Evolutionary conservation across 2,797 vertebrate species (phyloP).

Genomic region (Aphelocoma californica): DNA sequence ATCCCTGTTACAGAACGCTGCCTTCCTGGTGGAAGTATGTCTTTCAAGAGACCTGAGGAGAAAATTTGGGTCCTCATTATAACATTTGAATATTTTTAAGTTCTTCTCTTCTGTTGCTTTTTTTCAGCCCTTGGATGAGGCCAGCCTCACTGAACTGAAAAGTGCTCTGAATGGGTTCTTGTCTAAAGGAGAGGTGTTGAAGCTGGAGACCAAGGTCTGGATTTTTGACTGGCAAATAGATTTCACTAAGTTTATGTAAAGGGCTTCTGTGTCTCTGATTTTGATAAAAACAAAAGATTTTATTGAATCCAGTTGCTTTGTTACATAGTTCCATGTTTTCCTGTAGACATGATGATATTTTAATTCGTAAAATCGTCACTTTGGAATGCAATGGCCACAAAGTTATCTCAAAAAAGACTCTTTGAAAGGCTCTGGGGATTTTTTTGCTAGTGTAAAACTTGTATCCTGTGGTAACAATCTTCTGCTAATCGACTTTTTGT

Average conservation of each 20-base stretch:
- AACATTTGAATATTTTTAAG: neutral
- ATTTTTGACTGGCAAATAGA: neutral
- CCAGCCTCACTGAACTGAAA: slow-evolving; percentile 85
- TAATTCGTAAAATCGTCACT: neutral
- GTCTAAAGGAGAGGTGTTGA: slow-evolving; percentile 86
- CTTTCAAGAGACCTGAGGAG: neutral
- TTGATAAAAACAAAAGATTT: neutral
- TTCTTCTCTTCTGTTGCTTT: neutral
- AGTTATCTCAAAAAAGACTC: neutral
- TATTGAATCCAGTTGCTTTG: neutral
- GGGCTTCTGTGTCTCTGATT: neutral
- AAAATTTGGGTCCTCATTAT: neutral
- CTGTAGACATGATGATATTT: neutral
- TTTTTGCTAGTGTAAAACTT: neutral
- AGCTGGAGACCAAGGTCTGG: slow-evolving; percentile 90
- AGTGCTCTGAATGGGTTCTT: slow-evolving; percentile 87
- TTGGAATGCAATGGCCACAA: neutral
- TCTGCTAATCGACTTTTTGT: neutral
- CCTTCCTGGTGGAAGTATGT: neutral
- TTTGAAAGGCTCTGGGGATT: neutral
- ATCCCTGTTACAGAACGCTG: neutral
- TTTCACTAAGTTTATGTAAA: neutral
- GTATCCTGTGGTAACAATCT: neutral
- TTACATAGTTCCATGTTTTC: neutral
- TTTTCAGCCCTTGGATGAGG: slow-evolving; percentile 85